Evolutionary conservation across 2,888 invertebrate species (phyloP).

Genomic region (Eilema caniola): DNA sequence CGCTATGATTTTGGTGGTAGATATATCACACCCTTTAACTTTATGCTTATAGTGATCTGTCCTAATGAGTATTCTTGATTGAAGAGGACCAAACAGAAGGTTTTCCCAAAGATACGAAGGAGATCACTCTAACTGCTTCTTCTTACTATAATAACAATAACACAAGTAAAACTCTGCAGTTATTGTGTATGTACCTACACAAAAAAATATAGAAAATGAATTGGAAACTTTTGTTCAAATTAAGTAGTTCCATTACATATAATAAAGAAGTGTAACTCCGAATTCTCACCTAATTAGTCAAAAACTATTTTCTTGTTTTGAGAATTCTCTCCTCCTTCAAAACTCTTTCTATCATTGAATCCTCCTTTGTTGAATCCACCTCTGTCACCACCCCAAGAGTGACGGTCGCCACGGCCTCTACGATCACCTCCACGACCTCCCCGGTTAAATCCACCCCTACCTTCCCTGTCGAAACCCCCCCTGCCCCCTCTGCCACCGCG

Average conservation of each 20-base stretch:
- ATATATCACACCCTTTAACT: too few relatives aligned
- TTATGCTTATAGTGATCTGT: too few relatives aligned
- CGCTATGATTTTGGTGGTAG: too few relatives aligned
- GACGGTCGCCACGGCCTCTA: constrained; percentile 71
- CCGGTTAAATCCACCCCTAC: constrained; percentile 60
- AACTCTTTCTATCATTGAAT: constrained; percentile 89
- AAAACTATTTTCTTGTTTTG: constrained; percentile 93
- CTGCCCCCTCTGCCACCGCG: constrained; percentile 63
- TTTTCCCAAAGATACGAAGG: too few relatives aligned
- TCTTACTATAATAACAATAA: too few relatives aligned
- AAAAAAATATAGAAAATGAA: too few relatives aligned
- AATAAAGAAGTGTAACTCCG: background rate
- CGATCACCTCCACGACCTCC: constrained; percentile 65
- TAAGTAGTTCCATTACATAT: background rate
- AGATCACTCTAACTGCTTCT: too few relatives aligned
- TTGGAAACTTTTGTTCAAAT: background rate
- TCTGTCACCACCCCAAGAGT: constrained; percentile 79
- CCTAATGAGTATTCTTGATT: too few relatives aligned
- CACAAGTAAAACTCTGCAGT: too few relatives aligned
- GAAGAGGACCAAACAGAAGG: too few relatives aligned
- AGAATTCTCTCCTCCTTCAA: constrained; percentile 80
- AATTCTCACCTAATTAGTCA: constrained; percentile 78
- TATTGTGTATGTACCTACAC: too few relatives aligned
- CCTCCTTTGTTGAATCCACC: constrained; percentile 82
- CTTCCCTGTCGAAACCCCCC: constrained; percentile 69